A percentile compares a stretch with the other conserved stretches of the same genome.
phyloP scores from a whole-genome alignment of 53 echinoderm and acorn worm genomes.

The Holothuria scabra region DNA sequence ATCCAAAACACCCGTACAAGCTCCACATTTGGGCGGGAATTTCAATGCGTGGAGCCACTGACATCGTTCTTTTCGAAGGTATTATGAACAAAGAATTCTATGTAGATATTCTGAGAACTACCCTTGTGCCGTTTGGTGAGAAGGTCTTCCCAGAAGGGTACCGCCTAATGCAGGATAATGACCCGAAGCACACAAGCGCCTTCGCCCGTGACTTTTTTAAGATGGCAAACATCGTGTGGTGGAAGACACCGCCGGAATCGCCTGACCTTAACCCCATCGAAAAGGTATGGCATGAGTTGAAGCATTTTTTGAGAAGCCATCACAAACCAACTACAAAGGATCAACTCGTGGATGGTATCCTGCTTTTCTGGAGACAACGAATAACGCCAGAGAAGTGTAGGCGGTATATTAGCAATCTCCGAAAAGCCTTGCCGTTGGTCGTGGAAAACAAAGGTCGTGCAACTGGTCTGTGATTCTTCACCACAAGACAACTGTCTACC shows the following conservation, averaged over 20 bases:
- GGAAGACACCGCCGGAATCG: slow-evolving; percentile 61
- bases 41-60: slow-evolving; percentile 40
- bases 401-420: slow-evolving; percentile 53
- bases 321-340: slow-evolving; percentile 55
- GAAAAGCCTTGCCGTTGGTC: slow-evolving; percentile 55
- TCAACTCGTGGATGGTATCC: slow-evolving; percentile 56
- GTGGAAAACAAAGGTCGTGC: slow-evolving; percentile 41
- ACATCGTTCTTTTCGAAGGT: slow-evolving; percentile 51
- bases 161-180: slow-evolving; percentile 62
- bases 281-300: slow-evolving; percentile 59
- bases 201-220: slow-evolving; percentile 48
- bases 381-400: slow-evolving; percentile 49
- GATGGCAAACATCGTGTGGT: slow-evolving; percentile 49
- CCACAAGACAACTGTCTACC: no score
- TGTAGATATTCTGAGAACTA: slow-evolving; percentile 43
- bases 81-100: slow-evolving; percentile 72
- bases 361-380: slow-evolving; percentile 49
- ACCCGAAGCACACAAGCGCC: slow-evolving; percentile 69
- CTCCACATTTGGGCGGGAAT: slow-evolving; percentile 75
- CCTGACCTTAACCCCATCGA: slow-evolving; percentile 80
- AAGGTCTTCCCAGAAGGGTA: slow-evolving; percentile 51
- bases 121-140: slow-evolving; percentile 43
- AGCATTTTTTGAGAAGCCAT: slow-evolving; percentile 48
- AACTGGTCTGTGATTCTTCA: slow-evolving; percentile 35
- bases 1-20: slow-evolving; percentile 48